Evolutionary conservation across 2,888 invertebrate genomes (phyloP).

Genomic region (Morpho deidamia): DNA sequence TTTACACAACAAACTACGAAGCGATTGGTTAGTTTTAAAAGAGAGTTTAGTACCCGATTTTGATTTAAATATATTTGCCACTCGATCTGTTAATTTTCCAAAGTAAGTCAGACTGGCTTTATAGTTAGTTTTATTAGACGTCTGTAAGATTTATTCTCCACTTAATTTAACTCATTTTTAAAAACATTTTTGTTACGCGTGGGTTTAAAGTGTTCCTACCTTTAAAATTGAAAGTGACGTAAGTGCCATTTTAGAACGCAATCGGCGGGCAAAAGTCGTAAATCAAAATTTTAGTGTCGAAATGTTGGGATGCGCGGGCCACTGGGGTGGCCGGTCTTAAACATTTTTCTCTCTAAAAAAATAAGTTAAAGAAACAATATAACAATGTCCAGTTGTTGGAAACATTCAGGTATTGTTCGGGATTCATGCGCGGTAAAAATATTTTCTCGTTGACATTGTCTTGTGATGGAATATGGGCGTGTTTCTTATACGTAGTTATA

Average conservation of each 20-base stretch:
- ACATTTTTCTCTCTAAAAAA: constrained; percentile 53
- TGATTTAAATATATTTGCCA: too few species aligned
- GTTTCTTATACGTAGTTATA: not conserved
- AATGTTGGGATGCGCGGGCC: constrained; percentile 75
- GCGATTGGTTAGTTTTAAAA: too few species aligned
- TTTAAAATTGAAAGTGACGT: constrained; percentile 79
- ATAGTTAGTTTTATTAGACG: too few species aligned
- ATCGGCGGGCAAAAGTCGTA: constrained; percentile 71
- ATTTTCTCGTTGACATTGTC: constrained; percentile 45
- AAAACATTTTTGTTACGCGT: constrained; percentile 34
- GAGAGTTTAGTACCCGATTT: too few species aligned
- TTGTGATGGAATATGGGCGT: constrained; percentile 13
- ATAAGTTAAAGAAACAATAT: constrained; percentile 63
- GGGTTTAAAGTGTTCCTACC: constrained; percentile 52
- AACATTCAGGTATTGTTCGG: constrained; percentile 61
- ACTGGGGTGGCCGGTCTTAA: constrained; percentile 70
- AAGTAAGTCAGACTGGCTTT: too few species aligned
- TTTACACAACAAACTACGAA: too few species aligned
- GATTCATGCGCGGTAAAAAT: constrained; percentile 37
- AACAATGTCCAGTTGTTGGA: constrained; percentile 56
- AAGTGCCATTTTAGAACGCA: constrained; percentile 77
- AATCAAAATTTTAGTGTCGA: constrained; percentile 78
- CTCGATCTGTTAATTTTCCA: too few species aligned
- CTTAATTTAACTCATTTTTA: constrained; percentile 22
- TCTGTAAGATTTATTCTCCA: constrained; percentile 2